Base-by-base conservation (phyloP, 2,888 invertebrate species). In the Xestia sexstrigata region DNA sequence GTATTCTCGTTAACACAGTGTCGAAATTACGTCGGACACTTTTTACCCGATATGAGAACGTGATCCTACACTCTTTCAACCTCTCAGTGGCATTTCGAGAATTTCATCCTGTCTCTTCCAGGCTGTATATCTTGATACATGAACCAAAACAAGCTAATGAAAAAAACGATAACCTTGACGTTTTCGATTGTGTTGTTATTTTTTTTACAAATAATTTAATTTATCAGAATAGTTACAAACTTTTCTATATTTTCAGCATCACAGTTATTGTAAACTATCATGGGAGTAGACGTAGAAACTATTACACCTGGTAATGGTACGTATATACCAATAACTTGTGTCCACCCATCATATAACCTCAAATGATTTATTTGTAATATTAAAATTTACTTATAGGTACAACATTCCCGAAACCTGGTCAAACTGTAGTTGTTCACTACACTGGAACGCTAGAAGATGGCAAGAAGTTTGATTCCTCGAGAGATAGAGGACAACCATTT, bases 371-470 rank as follows among this genome's bases (percentile, higher is more conserved):
- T 69, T 60, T 23, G 45, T 66, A 58, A n/a, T 9, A 30, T 8
- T 65, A n/a, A 65, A 42, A 42, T 52, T 63, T 49, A 58, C 42
- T 62, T 73, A 70, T 93, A 99, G 99, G 99, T 81, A 97, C 97
- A 90, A 99, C 99, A 47, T 99, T 97, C 93, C 99, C 99, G 4
- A 99, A 99, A 96, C 97, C 97, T 71, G 99, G 99, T 17, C 99
- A 99, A 97, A 99, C 98, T 63, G 99, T 99, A 17, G 98, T 98
- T 39, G 99, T 99, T 65, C 99, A 99, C 94, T 99, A 99, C 94
- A 99, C 99, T 84, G 99, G 99, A 84, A 99, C 99, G 0, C 97
- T 99, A 88, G 96, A 97, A 90, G 98, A 99, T 97, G 99, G 99
- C 17, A 98, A 97, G 88, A 99, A 99, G 95, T 99, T 99, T 91